Base-by-base conservation (phyloP, 1,140 invertebrate species). In the Drosophila eugracilis region DNA sequence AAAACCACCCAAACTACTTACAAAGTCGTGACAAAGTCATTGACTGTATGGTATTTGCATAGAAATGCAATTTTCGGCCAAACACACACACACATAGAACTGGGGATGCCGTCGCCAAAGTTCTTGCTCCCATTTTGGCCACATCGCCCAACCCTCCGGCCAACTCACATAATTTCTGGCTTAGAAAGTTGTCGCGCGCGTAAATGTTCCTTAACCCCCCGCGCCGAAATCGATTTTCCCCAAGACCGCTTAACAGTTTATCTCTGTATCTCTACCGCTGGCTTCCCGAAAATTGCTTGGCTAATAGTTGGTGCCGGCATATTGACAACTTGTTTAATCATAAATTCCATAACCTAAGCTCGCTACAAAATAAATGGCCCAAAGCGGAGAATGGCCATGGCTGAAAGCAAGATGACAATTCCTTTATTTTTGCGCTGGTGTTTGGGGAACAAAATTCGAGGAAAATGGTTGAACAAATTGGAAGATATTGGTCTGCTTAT, bases 21-120 rank as follows among this genome's bases (percentile, higher is more conserved):
- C 66, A 77, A 88, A 85, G 81, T 85, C 77, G 81, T 85, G 81
- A 86, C 81, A 86, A 85, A 85, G 77, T 86, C 83, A 85, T 88
- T 81, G 81, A 85, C 83, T 88, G 73, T 77, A 70, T 86, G 76
- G 83, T 74, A 85, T 88, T 85, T 85, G 81, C 81, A 85, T 85
- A 80, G 81, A 85, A 85, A 85, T 85, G 83, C 81, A 77, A 88
- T 85, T 85, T 78, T 80, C 78, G 78, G 45, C 74, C 79, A 78
- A 60, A 36, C n/a, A 37, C n/a, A 42, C 44, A 63, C 58, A 67
- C 44, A 41, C 72, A 60, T 34, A 47, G 26, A 62, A 42, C 34
- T 21, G 47, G 9, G 22, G 57, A 73, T 73, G 53, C 48, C 48
- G 71, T 73, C 57, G 45, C 39, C 76, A 79, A 75, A 66, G 34